Conservation (phyloP, 2,797 vertebrate species). For the Semotilus atromaculatus region DNA sequence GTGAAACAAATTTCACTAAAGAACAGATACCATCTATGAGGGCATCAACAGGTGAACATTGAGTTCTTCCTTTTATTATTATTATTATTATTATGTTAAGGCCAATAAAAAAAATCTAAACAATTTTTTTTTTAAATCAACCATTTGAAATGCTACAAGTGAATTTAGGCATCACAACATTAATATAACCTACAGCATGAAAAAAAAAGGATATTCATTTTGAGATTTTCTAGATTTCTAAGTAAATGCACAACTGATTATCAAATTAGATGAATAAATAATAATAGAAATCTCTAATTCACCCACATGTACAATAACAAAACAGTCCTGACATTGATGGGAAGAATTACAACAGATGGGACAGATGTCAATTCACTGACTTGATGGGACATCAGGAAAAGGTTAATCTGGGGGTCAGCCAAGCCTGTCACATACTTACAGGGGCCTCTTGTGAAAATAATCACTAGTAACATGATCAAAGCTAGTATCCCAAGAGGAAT, state of each 20-base stretch:
- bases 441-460: slow-evolving; percentile 16
- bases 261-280: neutral
- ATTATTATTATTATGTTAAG: neutral
- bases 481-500: slow-evolving; percentile 27
- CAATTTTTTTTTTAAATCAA: neutral
- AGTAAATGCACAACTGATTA: neutral
- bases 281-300: neutral
- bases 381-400: slow-evolving; percentile 18
- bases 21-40: neutral
- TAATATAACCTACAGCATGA: neutral
- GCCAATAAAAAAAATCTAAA: neutral
- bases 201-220: neutral
- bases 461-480: slow-evolving; percentile 42
- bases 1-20: neutral
- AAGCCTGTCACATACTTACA: slow-evolving; percentile 17
- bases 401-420: slow-evolving; percentile 13
- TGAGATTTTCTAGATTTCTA: neutral
- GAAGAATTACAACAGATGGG: neutral
- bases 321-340: neutral
- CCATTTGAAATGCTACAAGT: neutral
- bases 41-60: neutral
- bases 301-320: neutral
- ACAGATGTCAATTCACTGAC: slow-evolving; percentile 27
- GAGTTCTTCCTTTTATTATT: neutral
- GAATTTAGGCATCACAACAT: neutral